Base-by-base conservation (phyloP, 1,140 invertebrate species). In the Ridgeia piscesae region DNA sequence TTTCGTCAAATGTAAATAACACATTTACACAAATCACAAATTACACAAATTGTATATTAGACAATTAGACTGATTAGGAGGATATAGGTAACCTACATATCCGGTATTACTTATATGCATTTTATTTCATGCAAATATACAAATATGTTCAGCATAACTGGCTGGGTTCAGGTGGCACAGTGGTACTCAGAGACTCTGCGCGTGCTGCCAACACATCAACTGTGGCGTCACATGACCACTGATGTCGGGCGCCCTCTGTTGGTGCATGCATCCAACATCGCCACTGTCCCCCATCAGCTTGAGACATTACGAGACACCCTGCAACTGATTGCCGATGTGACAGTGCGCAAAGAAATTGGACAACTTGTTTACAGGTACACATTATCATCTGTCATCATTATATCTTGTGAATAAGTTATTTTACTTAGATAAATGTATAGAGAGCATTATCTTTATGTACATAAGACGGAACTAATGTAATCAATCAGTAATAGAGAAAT, bases 341-440 rank as follows among this genome's bases (percentile, higher is more conserved):
- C 33, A 33, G 35, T 90, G 34, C 33, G 6, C 33, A 34, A 34
- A 90, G 17, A 90, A 90, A 35, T 35, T 90, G 17, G 89, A 35
- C 35, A 31, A 90, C 89, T 90, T 90, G 17, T 90, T 90, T 35
- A 90, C 89, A 90, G 89, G 89, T 90, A 90, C 33, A 90, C 34
- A n/a, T 90, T 34, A 33, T 34, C 33, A 34, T 90, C 34, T 90
- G 17, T n/a, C n/a, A 33, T 34, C 14, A 33, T 21, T 34, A 89
- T 89, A 33, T 89, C 34, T 17, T 6, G 17, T 34, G n/a, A 33
- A 33, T 6, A 33, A 89, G 88, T 42, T 42, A 42, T 42, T 42
- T 42, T 11, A 42, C 42, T 42, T 11, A 42, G 42, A 42, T 42
- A 42, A 42, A 42, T 42, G 11, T 42, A 6, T 42, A 42, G 11